Conservation (phyloP, 2,113 vertebrate species). For the Anarhynchus alexandrinus region DNA sequence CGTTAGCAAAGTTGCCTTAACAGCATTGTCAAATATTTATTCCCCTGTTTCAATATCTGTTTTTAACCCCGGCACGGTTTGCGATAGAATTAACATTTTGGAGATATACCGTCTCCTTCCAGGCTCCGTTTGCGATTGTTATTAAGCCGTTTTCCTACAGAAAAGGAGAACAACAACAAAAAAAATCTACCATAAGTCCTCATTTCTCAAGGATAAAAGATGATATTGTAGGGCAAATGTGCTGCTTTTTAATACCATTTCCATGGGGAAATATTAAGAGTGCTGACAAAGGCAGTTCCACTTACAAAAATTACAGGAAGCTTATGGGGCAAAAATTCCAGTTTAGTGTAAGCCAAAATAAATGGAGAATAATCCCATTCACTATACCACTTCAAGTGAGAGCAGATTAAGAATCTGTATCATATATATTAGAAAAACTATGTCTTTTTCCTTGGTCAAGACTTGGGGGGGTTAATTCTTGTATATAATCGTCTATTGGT, state of each 20-base stretch:
- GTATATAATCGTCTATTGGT: neutral
- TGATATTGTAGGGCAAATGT: neutral
- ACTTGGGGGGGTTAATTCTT: neutral
- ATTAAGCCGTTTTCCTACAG: slow-evolving; percentile 14
- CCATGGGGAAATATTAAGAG: neutral
- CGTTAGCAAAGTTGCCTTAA: slow-evolving; percentile 93
- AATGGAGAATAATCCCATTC: slow-evolving; percentile 51
- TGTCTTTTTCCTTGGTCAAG: neutral
- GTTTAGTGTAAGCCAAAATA: slow-evolving; percentile 42
- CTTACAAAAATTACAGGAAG: slow-evolving; percentile 44
- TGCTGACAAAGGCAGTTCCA: slow-evolving; percentile 15
- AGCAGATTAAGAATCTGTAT: neutral
- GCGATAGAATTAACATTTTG: slow-evolving; percentile 24
- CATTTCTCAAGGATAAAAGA: slow-evolving; percentile 31
- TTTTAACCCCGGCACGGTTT: slow-evolving; percentile 42
- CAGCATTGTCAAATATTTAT: slow-evolving; percentile 84
- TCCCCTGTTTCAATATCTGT: slow-evolving; percentile 72
- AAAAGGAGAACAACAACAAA: neutral
- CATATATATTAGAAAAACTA: neutral
- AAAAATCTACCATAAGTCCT: slow-evolving; percentile 14
- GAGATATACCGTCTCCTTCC: neutral
- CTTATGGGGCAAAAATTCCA: slow-evolving; percentile 50
- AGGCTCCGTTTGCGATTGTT: neutral
- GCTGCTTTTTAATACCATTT: slow-evolving; percentile 22
- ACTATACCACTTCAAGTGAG: neutral